A percentile compares a stretch with the other conserved stretches of the same genome.
Conservation (phyloP, 2,888 invertebrate species). For the Erebia ligea region DNA sequence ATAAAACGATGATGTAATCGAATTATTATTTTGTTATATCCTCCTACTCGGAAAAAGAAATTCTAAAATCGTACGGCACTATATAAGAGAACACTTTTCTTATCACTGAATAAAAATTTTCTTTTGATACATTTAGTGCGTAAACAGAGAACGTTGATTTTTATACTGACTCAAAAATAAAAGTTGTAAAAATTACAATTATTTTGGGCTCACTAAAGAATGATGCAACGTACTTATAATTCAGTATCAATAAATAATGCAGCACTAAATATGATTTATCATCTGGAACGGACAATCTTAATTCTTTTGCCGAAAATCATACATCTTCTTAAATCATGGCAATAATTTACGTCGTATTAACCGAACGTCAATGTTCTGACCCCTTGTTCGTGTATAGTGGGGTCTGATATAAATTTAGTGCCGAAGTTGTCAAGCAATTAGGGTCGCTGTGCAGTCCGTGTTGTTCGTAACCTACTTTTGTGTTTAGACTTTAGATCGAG, state of each 20-base stretch:
- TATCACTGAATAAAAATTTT: no score
- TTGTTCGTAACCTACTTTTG: constrained; percentile 38
- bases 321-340: constrained; percentile 7
- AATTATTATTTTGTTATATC: no score
- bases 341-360: constrained; percentile 28
- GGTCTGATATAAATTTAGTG: constrained; percentile 35
- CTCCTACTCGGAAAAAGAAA: no score
- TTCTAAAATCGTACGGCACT: no score
- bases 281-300: constrained; percentile 11
- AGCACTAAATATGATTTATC: constrained; percentile 1
- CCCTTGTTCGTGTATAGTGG: constrained; percentile 23
- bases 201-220: not conserved
- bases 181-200: not conserved
- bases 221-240: not conserved
- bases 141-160: not conserved
- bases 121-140: no score
- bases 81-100: no score
- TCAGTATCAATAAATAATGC: constrained; percentile 1
- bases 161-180: not conserved
- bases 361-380: constrained; percentile 24
- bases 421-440: constrained; percentile 37
- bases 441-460: constrained; percentile 21
- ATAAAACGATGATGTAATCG: no score
- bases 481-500: constrained; percentile 24
- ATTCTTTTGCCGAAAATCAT: constrained; percentile 20